phyloP scores from a whole-genome alignment of 1,140 invertebrate genomes.

The Papilio helenus region DNA sequence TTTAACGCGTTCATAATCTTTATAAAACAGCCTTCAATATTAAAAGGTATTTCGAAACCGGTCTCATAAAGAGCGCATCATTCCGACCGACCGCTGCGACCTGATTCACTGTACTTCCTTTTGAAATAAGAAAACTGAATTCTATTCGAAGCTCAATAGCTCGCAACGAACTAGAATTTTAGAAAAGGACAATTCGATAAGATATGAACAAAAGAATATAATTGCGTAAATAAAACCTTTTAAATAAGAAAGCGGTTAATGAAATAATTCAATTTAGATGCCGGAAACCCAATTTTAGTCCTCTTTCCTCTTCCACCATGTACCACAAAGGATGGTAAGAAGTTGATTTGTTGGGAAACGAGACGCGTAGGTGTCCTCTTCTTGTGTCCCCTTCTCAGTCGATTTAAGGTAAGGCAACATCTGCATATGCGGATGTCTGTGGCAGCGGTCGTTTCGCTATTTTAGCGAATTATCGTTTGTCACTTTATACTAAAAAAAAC shows the following conservation, averaged over 20 bases:
- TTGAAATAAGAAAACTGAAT: conserved; percentile 46
- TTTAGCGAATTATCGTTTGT: no score
- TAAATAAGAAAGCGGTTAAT: neutral
- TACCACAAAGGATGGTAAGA: no score
- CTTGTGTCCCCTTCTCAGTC: no score
- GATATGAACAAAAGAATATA: conserved; percentile 8
- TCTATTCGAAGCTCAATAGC: conserved; percentile 12
- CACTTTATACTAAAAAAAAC: no score
- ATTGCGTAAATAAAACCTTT: neutral
- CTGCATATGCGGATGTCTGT: no score
- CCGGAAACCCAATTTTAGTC: no score
- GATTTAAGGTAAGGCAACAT: no score
- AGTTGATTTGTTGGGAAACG: no score
- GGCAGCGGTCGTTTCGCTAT: no score
- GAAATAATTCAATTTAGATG: no score
- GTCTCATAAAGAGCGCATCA: conserved; percentile 2
- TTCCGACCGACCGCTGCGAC: conserved; percentile 35
- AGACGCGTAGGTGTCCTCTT: no score
- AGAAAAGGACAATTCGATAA: neutral
- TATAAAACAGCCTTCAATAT: neutral
- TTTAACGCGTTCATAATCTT: neutral
- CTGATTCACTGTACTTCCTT: conserved; percentile 40
- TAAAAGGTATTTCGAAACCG: neutral
- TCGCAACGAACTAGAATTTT: neutral
- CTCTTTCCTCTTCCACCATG: no score